Percentiles rank a stretch among this genome's conserved stretches.
phyloP scores from a whole-genome alignment of 2,888 invertebrate genomes.

The Drosophila nigritarsus region DNA sequence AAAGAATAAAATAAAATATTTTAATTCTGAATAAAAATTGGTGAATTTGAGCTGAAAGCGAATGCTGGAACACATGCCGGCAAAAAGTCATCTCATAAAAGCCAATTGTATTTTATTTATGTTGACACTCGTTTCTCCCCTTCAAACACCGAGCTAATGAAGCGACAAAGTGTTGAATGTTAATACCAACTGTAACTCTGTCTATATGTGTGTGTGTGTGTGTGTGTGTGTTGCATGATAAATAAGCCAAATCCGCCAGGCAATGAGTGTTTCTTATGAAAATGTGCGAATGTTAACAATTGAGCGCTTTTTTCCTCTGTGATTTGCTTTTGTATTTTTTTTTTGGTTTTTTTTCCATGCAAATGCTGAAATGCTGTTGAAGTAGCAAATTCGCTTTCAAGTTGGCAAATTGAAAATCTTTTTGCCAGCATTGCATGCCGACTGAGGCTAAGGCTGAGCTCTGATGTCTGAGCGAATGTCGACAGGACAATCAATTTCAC shows the following conservation, averaged over 20 bases:
- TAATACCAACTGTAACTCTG: conserved; percentile 24
- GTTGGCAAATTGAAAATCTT: conserved; percentile 27
- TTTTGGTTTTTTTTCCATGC: conserved; percentile 1
- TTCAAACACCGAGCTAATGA: conserved; percentile 56
- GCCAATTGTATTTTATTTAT: conserved; percentile 51
- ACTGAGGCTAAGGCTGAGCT: neutral
- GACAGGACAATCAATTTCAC: conserved; percentile 73
- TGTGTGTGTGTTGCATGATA: conserved; percentile 44
- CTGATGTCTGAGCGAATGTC: conserved; percentile 50
- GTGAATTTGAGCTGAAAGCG: conserved; percentile 10
- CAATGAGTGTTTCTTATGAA: conserved; percentile 31
- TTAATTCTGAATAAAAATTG: neutral
- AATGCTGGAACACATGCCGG: neutral
- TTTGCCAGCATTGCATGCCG: conserved; percentile 32
- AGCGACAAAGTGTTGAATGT: conserved; percentile 70
- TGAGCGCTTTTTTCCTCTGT: conserved; percentile 47
- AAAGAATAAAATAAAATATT: neutral
- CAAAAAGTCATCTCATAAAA: conserved; percentile 8
- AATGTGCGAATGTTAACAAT: conserved; percentile 53
- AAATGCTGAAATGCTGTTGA: conserved; percentile 21
- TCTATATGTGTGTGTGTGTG: neutral
- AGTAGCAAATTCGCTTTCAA: conserved; percentile 14
- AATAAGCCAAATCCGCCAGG: conserved; percentile 55
- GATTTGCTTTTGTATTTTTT: conserved; percentile 37
- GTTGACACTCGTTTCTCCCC: conserved; percentile 21